Percentiles rank a stretch among this genome's conserved stretches.
These are phyloP conservation scores for Volucella bombylans DNA, from an alignment of 2,888 invertebrate species.

Conservation along the genomic window DNA sequence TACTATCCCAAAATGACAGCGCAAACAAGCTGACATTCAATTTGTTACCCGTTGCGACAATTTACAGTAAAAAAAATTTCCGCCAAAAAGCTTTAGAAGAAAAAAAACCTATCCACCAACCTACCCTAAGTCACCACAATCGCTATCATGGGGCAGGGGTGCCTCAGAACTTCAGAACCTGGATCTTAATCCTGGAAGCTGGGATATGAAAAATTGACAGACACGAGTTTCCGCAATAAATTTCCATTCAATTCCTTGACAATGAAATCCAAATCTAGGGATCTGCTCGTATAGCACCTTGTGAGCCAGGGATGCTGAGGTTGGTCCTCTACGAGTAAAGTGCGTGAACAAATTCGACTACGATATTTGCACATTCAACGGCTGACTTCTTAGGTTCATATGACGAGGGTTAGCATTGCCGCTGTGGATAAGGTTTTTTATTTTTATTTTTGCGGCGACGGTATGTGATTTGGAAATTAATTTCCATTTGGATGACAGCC, in stretches of 20 bases:
- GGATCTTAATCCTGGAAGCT: not conserved
- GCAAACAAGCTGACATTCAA: conserved; percentile 62
- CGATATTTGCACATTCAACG: conserved; percentile 6
- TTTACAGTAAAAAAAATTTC: conserved; percentile 61
- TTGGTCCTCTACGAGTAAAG: too few relatives aligned
- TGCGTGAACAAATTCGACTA: not conserved
- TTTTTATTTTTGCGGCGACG: conserved; percentile 40
- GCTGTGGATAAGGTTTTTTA: not conserved
- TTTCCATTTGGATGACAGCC: conserved; percentile 38
- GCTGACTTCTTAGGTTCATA: conserved; percentile 33
- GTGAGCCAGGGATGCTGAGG: conserved; percentile 1
- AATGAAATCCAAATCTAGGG: conserved; percentile 64
- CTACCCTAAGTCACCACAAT: not conserved
- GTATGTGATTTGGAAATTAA: conserved; percentile 63
- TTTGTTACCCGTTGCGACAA: conserved; percentile 65
- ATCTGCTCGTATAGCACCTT: conserved; percentile 38
- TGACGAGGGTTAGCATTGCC: conserved; percentile 55
- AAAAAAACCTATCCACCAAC: conserved; percentile 18
- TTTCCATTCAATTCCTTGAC: conserved; percentile 64
- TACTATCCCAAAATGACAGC: conserved; percentile 21
- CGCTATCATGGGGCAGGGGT: not conserved
- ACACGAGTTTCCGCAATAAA: conserved; percentile 68
- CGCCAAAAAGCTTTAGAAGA: conserved; percentile 26
- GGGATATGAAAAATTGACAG: conserved; percentile 58
- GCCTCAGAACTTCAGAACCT: too few relatives aligned